Conservation (phyloP, 1,140 invertebrate genomes). For the Eueides isabella region DNA sequence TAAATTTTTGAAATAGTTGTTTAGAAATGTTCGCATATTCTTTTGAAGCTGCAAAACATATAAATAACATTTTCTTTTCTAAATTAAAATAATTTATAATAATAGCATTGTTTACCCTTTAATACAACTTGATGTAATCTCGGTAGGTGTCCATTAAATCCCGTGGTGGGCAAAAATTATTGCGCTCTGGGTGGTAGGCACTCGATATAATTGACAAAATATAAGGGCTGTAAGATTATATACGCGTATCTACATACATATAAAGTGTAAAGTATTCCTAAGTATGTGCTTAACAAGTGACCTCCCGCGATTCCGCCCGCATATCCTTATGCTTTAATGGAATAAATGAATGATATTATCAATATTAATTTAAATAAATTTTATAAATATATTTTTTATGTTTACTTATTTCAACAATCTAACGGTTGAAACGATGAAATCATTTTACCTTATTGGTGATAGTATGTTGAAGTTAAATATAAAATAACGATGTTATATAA, state of each 20-base stretch:
- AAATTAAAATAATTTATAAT: conserved; percentile 8
- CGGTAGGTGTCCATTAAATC: conserved; percentile 51
- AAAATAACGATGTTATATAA: too few relatives aligned
- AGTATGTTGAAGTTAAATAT: too few relatives aligned
- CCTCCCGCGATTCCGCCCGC: neutral
- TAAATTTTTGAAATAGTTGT: conserved; percentile 1
- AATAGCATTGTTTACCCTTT: conserved; percentile 49
- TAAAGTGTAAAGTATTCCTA: neutral
- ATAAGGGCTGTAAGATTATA: conserved; percentile 6
- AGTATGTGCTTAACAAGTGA: neutral
- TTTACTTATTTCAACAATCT: too few relatives aligned
- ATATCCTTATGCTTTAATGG: neutral
- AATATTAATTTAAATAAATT: neutral
- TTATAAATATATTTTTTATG: neutral
- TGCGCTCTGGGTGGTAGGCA: conserved; percentile 54
- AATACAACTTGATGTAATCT: conserved; percentile 38
- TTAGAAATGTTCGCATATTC: neutral
- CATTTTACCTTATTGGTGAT: too few relatives aligned
- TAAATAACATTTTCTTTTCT: neutral
- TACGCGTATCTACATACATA: conserved; percentile 8
- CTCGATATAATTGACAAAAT: conserved; percentile 42
- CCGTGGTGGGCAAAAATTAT: conserved; percentile 58
- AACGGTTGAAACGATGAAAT: too few relatives aligned
- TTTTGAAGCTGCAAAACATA: neutral
- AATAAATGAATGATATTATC: neutral